Base-by-base conservation (phyloP, 2,888 invertebrate genomes). In the Nomada fucata region DNA sequence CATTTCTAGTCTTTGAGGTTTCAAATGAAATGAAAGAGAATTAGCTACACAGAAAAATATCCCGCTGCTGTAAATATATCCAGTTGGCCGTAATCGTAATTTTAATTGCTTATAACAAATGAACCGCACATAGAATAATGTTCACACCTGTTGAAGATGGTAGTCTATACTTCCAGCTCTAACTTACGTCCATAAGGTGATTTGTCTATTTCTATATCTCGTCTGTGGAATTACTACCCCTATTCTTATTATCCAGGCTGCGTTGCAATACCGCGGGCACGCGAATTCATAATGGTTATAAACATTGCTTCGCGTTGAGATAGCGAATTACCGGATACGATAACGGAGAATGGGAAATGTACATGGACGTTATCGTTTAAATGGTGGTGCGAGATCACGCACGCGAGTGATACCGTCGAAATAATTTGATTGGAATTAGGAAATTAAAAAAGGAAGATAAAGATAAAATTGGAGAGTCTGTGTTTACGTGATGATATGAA, bases 211-310 rank as follows among this genome's bases (percentile, higher is more conserved):
- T 7, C 36, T 36, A 36, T 36, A 36, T 36, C 36, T 36, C 36
- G 9, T 36, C 7, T 36, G 36, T 36, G 36, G 71, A 84, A 87
- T 86, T 85, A 86, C 84, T 78, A 71, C 65, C 83, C 82, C 60
- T 72, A 52, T 53, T 42, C 57, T 73, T 55, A 65, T 64, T 77
- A 76, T 69, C 76, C 20, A 11, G 20, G 36, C 60, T 59, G 60
- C 11, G 36, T 63, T 70, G 53, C 60, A 47, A 61, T 72, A 67
- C 52, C 29, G 20, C 69, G 44, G 20, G 50, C 20, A 18, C 20
- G 44, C 65, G 63, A 78, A 78, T 70, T n/a, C 52, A 69, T 23
- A 50, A 15, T 18, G 53, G 60, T 67, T 63, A 42, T 61, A 68
- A 78, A 78, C 55, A 68, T 57, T 61, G 67, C 47, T 64, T 44